Evolutionary conservation across 2,797 vertebrate species (phyloP), one percentile per base, ranked within the genome.

Genomic region (Rallus crepitans): DNA sequence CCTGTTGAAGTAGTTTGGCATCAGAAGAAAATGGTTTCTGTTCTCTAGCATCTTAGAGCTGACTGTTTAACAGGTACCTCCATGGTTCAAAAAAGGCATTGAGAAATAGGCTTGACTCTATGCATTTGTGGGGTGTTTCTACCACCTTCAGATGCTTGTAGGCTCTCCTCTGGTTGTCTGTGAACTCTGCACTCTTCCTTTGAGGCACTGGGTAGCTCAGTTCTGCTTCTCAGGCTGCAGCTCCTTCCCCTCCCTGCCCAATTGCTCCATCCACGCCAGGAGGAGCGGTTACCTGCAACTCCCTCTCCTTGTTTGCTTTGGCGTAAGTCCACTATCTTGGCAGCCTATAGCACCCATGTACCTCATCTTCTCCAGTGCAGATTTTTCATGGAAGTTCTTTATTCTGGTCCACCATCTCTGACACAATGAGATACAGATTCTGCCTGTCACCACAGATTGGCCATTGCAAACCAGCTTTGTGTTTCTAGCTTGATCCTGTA

Each of bases 361-460:
- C 24, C n/a, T 61, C 30, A 35, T 39, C n/a, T 73, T 69, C 28
- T 76, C 15, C 59, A 31, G 7, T 16, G 30, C 4, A 11, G 1
- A 1, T 21, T 60, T 72, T 72, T 57, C 35, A 65, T 23, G 1
- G 19, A 35, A 52, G 15, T 33, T 92, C 53, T 68, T 81, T 40
- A 16, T 10, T 3, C 4, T 40, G 15, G 9, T 55, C 8, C 21
- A 40, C 40, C 1, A 0, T 11, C 61, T 80, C 77, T 60, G 55
- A 37, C 61, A 31, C 1, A 4, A 12, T 17, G 16, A 80, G 64
- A 73, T 6, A 40, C 8, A 33, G 42, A n/a, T 73, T 65, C 42
- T 7, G 39, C 15, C 48, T 30, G 40, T 19, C 1, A 3, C 15
- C 7, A 1, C 63, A 57, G 35, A 79, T 8, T 0, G 0, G 16